phyloP scores from a whole-genome alignment of 2,797 vertebrate genomes.

The Poeciliopsis gracilis region DNA sequence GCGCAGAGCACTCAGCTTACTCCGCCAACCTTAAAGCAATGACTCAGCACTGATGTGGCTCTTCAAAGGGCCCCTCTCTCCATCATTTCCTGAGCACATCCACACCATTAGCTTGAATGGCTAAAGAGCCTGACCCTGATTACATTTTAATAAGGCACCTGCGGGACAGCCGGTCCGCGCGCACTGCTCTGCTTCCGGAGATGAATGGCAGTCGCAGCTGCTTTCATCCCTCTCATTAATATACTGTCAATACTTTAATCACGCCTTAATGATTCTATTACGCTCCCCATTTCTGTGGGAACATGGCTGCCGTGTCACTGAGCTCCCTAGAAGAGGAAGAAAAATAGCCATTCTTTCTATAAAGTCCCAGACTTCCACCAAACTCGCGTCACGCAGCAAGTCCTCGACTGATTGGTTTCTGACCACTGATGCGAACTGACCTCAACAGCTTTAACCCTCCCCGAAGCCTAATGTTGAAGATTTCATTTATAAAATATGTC shows the following conservation, averaged over 20 bases:
- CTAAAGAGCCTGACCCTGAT: constrained; percentile 54
- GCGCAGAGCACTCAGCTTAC: constrained; percentile 9
- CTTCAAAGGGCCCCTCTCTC: constrained; percentile 62
- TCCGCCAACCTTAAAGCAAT: constrained; percentile 36
- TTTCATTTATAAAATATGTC: neutral
- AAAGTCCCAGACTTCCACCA: constrained; percentile 12
- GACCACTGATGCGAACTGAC: constrained; percentile 4
- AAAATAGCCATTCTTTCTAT: constrained; percentile 9
- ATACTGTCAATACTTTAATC: constrained; percentile 74
- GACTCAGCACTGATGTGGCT: constrained; percentile 35
- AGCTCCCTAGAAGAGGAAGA: neutral
- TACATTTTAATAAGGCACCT: constrained; percentile 76
- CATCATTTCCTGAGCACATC: constrained; percentile 55
- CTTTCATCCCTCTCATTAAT: constrained; percentile 74
- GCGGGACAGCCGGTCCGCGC: constrained; percentile 54
- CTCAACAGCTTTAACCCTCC: neutral
- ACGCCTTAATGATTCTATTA: constrained; percentile 60
- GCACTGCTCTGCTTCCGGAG: constrained; percentile 54
- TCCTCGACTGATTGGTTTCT: neutral
- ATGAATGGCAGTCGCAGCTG: constrained; percentile 66
- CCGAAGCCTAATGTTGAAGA: neutral
- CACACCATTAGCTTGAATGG: constrained; percentile 55
- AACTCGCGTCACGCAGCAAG: neutral
- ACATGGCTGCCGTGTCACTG: constrained; percentile 17
- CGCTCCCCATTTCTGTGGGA: constrained; percentile 32